Evolutionary conservation across 2,888 invertebrate genomes (phyloP), one percentile per base, ranked within the genome.

Genomic region (Eupeodes latifasciatus): DNA sequence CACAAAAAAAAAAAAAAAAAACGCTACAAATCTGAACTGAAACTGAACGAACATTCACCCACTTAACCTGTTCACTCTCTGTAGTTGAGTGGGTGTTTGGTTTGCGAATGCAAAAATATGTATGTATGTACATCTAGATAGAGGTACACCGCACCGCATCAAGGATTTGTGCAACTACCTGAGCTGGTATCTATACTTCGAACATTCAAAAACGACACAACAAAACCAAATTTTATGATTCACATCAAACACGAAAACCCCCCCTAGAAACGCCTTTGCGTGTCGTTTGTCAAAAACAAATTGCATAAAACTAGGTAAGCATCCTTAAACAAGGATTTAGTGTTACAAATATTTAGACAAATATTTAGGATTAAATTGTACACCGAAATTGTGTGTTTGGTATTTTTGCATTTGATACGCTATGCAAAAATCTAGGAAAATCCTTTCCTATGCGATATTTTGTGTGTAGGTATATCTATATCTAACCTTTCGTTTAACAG

Each of bases 341-440:
- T 49, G 62, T 74, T 79, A 74, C 82, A 82, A 86, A 86, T 86
- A 86, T 86, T 86, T 86, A 71, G 82, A 49, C 82, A 82, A 75
- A 75, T 79, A 79, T 86, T 86, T 86, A 86, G 82, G 82, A 82
- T 78, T 82, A 86, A 55, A 49, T 55, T 71, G 16, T 34, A 34
- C 27, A 49, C 16, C 47, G 6, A 40, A 40, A 53, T 55, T 66
- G 67, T 19, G 36, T 55, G 7, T 36, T 72, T 74, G 57, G 67
- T 67, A 49, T 66, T 47, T 47, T 55, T 12, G 57, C 19, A 82
- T 84, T 84, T 62, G 84, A 71, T 76, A 75, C 75, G 80, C 85
- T 81, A 11, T 16, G 11, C n/a, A 36, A 67, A 74, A 61, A 74
- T 78, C 72, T 74, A 64, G 78, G 78, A 71, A 86, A 71, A 59